Evolutionary conservation across 2,888 invertebrate genomes (phyloP).

Genomic region (Sclerodermus sp.): DNA sequence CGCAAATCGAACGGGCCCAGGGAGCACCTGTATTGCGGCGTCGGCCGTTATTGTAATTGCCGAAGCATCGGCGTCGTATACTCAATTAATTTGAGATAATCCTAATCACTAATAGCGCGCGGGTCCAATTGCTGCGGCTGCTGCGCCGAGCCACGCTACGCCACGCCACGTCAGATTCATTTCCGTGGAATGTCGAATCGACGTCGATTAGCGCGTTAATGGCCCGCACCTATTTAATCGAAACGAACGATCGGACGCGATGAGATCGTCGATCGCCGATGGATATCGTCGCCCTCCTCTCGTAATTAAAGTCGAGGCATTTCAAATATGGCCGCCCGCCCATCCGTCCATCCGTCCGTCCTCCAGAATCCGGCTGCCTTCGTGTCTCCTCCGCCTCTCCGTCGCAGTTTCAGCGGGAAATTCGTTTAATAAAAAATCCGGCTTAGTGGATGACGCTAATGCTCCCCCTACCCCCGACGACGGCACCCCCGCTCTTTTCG

Average conservation of each 20-base stretch:
- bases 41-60: conserved; percentile 37
- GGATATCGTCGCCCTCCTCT: no score
- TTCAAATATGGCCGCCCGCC: no score
- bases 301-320: no score
- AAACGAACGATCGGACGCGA: not conserved
- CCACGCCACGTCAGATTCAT: conserved; percentile 1
- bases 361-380: no score
- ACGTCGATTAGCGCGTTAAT: conserved; percentile 4
- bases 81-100: conserved; percentile 53
- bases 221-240: not conserved
- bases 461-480: no score
- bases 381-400: no score
- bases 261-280: not conserved
- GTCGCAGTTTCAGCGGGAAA: no score
- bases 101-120: conserved; percentile 50
- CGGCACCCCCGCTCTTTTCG: no score
- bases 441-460: no score
- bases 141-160: not conserved
- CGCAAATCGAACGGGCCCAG: no score
- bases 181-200: conserved; percentile 10
- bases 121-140: conserved; percentile 18
- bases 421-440: no score
- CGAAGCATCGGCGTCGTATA: conserved; percentile 14
- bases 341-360: no score
- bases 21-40: conserved; percentile 16